Conservation (phyloP, 2,888 invertebrate species). For the Synanthedon formicaeformis region DNA sequence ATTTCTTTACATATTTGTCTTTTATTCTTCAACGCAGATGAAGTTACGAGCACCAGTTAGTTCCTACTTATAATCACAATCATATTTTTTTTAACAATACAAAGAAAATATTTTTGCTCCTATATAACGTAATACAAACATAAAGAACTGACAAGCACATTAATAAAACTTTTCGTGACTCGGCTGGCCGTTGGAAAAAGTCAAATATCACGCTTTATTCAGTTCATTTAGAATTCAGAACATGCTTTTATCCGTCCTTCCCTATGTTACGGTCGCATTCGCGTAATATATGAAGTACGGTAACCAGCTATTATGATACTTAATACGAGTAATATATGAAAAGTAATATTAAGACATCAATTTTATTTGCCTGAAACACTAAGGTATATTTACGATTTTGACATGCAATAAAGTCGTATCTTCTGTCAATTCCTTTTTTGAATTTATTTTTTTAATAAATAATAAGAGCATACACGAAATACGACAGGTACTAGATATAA, state of each 20-base stretch:
- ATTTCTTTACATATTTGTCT: too few relatives aligned
- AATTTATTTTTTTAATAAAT: too few relatives aligned
- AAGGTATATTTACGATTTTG: neutral
- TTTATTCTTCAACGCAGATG: too few relatives aligned
- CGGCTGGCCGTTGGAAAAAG: conserved; percentile 18
- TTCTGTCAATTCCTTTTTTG: too few relatives aligned
- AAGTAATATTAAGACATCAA: neutral
- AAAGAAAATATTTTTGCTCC: neutral
- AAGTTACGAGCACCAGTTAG: too few relatives aligned
- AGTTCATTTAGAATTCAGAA: conserved; percentile 43
- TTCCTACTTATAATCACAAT: neutral
- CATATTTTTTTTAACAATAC: neutral
- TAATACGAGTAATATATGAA: neutral
- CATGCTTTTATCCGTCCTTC: conserved; percentile 21
- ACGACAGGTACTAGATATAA: too few relatives aligned
- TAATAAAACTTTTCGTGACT: conserved; percentile 28
- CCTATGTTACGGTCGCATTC: conserved; percentile 18
- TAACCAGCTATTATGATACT: conserved; percentile 4
- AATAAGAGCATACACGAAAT: too few relatives aligned
- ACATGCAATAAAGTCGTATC: too few relatives aligned
- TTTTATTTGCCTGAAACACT: neutral
- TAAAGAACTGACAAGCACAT: conserved; percentile 28
- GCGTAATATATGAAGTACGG: conserved; percentile 20
- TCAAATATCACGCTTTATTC: conserved; percentile 34
- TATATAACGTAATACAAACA: conserved; percentile 6